These are phyloP conservation scores for Loxodonta africana DNA, from an alignment of 2,113 vertebrate species.

Conservation along the genomic window DNA sequence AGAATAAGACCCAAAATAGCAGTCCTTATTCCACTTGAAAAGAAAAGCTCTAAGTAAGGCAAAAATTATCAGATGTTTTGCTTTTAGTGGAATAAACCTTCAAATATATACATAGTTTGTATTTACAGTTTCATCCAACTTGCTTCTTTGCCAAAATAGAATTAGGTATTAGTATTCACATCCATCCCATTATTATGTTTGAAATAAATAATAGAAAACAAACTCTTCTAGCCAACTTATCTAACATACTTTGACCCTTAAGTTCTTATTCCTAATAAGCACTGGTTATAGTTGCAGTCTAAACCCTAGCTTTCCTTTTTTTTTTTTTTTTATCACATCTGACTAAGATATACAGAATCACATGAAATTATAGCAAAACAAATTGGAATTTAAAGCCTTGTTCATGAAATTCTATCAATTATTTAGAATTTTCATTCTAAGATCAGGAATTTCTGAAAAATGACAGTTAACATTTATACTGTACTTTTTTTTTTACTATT, in stretches of 20 bases:
- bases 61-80: not conserved
- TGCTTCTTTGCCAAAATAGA: not conserved
- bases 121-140: not conserved
- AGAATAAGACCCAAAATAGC: constrained; percentile 51
- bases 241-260: not conserved
- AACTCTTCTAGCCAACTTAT: not conserved
- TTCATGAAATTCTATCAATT: not conserved
- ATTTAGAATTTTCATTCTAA: not conserved
- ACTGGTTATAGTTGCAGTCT: not conserved
- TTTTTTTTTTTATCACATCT: not conserved
- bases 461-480: not conserved
- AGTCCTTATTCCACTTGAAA: constrained; percentile 18
- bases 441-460: constrained; percentile 4
- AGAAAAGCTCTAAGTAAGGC: constrained; percentile 17
- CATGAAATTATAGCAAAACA: not conserved
- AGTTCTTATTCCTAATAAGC: not conserved
- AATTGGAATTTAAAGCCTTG: not conserved
- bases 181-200: not conserved
- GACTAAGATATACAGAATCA: not conserved
- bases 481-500: not conserved
- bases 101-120: not conserved
- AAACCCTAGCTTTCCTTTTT: not conserved
- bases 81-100: constrained; percentile 5
- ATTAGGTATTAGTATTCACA: not conserved
- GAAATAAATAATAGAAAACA: not conserved